Evolutionary conservation across 2,113 vertebrate genomes (phyloP).

Genomic region (Colius striatus): DNA sequence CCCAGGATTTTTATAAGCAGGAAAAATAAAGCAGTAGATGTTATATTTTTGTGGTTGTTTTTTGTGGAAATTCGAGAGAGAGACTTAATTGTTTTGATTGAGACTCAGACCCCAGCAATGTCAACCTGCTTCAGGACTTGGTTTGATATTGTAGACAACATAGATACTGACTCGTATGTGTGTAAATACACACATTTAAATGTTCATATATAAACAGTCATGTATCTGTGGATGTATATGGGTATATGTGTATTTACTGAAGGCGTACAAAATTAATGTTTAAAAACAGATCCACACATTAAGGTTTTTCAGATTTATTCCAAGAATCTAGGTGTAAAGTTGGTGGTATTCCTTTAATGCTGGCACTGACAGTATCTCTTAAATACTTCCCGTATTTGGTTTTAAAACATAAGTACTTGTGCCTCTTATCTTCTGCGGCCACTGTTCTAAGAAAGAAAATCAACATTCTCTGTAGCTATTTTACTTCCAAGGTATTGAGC

Average conservation of each 20-base stretch:
- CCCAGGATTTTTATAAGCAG: not conserved
- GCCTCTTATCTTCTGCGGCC: slow-evolving; percentile 16
- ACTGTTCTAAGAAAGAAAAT: slow-evolving; percentile 51
- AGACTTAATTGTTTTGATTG: not conserved
- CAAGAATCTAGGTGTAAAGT: not conserved
- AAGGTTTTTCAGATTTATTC: not conserved
- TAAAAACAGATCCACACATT: not conserved
- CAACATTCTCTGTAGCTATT: slow-evolving; percentile 49
- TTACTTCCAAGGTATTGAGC: slow-evolving; percentile 52
- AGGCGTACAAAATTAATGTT: not conserved
- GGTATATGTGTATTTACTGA: not conserved
- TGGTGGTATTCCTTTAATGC: not conserved
- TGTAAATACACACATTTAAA: not conserved
- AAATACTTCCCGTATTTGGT: not conserved
- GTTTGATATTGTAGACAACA: not conserved
- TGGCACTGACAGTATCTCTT: slow-evolving; percentile 17
- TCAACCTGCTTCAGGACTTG: not conserved
- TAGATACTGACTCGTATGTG: not conserved
- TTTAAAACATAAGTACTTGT: slow-evolving; percentile 53
- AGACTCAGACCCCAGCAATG: not conserved
- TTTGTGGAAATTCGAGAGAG: not conserved
- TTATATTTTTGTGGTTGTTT: not conserved
- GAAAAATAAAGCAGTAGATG: not conserved
- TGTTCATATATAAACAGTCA: not conserved
- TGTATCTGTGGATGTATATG: not conserved